Evolutionary conservation across 2,888 invertebrate species (phyloP).

Genomic region (Scaptomyza parva): DNA sequence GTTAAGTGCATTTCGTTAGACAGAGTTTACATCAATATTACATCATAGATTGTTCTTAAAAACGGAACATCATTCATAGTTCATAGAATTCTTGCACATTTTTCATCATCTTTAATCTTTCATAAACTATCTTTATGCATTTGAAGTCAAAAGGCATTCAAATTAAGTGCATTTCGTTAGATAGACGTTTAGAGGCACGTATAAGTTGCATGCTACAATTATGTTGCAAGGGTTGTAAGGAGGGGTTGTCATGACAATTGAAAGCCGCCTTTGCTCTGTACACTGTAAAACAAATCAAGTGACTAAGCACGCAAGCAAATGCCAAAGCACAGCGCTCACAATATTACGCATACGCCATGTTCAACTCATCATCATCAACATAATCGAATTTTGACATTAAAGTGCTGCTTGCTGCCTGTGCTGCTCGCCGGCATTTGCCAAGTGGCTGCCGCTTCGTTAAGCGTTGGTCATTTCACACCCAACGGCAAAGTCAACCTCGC

Average conservation of each 20-base stretch:
- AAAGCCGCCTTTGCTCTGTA: slow-evolving; percentile 16
- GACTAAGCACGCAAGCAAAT: slow-evolving; percentile 20
- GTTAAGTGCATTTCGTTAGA: too few relatives aligned
- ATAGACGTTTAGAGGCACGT: too few relatives aligned
- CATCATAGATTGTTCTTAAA: too few relatives aligned
- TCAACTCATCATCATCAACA: slow-evolving; percentile 12
- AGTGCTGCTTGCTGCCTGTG: slow-evolving; percentile 33
- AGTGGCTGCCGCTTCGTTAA: slow-evolving; percentile 41
- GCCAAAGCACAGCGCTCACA: slow-evolving; percentile 8
- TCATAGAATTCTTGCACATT: too few relatives aligned
- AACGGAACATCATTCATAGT: too few relatives aligned
- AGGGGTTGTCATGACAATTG: slow-evolving; percentile 27
- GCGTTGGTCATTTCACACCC: slow-evolving; percentile 42
- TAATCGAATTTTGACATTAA: slow-evolving; percentile 11
- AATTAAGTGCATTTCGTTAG: too few relatives aligned
- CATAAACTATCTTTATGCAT: too few relatives aligned
- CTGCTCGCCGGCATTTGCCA: slow-evolving; percentile 63
- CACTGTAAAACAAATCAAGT: slow-evolving; percentile 13
- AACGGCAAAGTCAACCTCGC: neutral
- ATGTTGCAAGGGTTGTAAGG: slow-evolving; percentile 10
- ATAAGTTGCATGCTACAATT: too few relatives aligned
- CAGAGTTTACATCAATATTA: too few relatives aligned
- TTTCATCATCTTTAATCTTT: too few relatives aligned
- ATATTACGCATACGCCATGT: slow-evolving; percentile 56
- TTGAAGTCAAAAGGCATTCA: too few relatives aligned